Evolutionary conservation across 2,113 vertebrate genomes (phyloP), one percentile per base, ranked within the genome.

Genomic region (Pseudopipra pipra): DNA sequence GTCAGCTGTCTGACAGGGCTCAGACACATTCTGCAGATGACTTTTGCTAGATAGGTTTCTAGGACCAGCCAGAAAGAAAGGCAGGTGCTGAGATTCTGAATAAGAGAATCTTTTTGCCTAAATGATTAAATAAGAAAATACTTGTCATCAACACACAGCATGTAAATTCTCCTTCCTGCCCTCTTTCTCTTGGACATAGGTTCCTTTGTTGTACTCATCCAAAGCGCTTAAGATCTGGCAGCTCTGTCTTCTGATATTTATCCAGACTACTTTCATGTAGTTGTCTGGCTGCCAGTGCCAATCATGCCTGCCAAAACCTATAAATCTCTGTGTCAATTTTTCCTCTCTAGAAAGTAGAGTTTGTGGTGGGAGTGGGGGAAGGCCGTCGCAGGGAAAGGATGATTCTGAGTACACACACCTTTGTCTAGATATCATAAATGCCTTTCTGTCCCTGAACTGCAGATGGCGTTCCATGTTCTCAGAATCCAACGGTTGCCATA

Each of bases 401-500:
- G 47, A 68, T 94, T 35, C 31, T 24, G 17, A 55, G n/a, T 59
- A 49, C 16, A 2, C 9, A 33, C 37, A 70, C 58, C 55, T 94
- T 75, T 91, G 62, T 90, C 41, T 72, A 39, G 80, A 24, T 79
- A 62, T 4, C 31, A 46, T 73, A 96, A 81, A 65, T 87, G 93
- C 61, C 25, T 89, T 86, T 89, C 93, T 96, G 63, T 87, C 65
- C 92, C 71, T 51, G 25, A 87, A 95, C 94, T 17, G 2, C 95
- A 99, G 99, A 99, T 98, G 99, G 99, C 17, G 99, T 99, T 93
- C 99, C 99, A 1, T 99, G 98, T 96, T 99, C 99, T 90, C 99
- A 99, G 98, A 99, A 99, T 96, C 99, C 99, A 81, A 98, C 97
- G 28, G 96, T 96, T 96, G 99, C 99, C 49, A 99, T 99, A 55